These are phyloP conservation scores for Acrocephalus kingi DNA, from an alignment of 2,113 vertebrate genomes.

Conservation along the genomic window DNA sequence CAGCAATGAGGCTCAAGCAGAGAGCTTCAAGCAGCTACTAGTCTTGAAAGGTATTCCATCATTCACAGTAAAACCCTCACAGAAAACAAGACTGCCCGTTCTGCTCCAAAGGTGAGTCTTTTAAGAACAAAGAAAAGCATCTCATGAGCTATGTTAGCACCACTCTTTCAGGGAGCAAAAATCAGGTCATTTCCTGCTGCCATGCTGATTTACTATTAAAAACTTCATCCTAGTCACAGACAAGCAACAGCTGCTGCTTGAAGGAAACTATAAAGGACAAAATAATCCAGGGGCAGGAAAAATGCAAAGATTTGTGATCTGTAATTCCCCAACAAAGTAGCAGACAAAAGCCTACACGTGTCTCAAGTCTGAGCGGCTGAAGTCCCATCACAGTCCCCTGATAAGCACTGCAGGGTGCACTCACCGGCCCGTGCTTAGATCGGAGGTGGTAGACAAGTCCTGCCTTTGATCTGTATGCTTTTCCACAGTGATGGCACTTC, in stretches of 20 bases:
- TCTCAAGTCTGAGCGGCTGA: not conserved
- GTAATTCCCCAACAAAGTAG: not conserved
- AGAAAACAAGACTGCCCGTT: not conserved
- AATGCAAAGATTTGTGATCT: not conserved
- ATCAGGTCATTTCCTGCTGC: not conserved
- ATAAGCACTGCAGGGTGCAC: slow-evolving; percentile 3
- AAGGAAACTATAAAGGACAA: not conserved
- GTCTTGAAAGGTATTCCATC: not conserved
- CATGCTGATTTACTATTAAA: not conserved
- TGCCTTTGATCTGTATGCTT: slow-evolving; percentile 88
- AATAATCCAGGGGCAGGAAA: not conserved
- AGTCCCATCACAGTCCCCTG: not conserved
- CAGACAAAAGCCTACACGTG: fast-evolving
- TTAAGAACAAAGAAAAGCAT: not conserved
- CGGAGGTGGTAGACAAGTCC: slow-evolving; percentile 92
- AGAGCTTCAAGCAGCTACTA: not conserved
- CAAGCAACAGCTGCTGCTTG: not conserved
- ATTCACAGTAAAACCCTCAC: not conserved
- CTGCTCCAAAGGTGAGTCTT: not conserved
- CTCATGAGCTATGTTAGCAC: not conserved
- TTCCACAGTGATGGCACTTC: slow-evolving; percentile 90
- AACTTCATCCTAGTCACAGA: not conserved
- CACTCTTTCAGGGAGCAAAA: not conserved
- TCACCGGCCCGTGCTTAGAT: slow-evolving; percentile 90
- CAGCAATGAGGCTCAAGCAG: not conserved